Evolutionary conservation across 2,113 vertebrate genomes (phyloP).

Genomic region (Ailuropoda melanoleuca): DNA sequence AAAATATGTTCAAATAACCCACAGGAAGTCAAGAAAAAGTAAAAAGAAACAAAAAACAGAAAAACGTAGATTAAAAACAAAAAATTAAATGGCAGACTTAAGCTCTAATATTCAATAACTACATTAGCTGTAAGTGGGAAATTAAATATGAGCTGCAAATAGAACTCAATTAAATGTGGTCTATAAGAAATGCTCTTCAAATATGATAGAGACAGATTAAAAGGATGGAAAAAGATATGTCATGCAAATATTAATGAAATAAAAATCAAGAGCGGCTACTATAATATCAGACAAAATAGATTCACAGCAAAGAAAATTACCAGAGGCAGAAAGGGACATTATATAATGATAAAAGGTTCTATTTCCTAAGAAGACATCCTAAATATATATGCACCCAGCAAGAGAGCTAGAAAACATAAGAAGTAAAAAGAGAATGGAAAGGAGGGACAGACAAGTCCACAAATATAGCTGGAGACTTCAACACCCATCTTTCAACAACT

Average conservation of each 20-base stretch:
- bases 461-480: neutral
- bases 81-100: neutral
- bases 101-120: neutral
- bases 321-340: neutral
- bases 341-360: neutral
- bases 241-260: neutral
- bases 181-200: neutral
- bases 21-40: neutral
- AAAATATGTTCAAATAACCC: neutral
- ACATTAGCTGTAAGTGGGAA: neutral
- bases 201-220: neutral
- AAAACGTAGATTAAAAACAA: neutral
- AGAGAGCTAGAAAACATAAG: neutral
- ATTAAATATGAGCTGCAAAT: neutral
- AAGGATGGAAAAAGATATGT: neutral
- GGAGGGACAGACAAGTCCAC: neutral
- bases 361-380: neutral
- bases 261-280: neutral
- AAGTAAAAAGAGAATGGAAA: neutral
- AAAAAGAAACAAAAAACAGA: neutral
- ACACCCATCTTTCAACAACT: neutral
- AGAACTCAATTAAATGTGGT: neutral
- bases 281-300: neutral
- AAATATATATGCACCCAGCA: neutral
- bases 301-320: neutral